Evolutionary conservation across 2,888 invertebrate genomes (phyloP).

Genomic region (Frankliniella fusca): DNA sequence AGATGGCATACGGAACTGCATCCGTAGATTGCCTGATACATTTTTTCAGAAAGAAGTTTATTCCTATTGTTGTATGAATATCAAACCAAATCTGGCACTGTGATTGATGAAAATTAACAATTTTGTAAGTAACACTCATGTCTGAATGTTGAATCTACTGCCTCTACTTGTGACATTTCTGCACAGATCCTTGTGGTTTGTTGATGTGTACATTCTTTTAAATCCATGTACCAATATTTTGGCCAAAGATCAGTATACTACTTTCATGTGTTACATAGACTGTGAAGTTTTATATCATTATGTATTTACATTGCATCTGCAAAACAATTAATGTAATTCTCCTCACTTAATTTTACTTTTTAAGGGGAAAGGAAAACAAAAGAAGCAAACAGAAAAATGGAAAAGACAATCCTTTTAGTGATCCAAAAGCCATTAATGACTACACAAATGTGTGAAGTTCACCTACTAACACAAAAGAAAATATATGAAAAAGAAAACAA

Average conservation of each 20-base stretch:
- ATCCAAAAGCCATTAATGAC: background rate
- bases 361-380: no score
- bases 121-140: background rate
- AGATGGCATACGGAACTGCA: background rate
- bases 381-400: no score
- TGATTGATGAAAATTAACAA: background rate
- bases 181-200: background rate
- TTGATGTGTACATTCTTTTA: background rate
- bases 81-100: background rate
- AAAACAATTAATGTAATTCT: background rate
- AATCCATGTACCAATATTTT: background rate
- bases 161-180: background rate
- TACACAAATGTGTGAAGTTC: background rate
- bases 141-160: background rate
- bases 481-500: background rate
- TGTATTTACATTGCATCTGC: background rate
- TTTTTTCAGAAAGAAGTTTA: background rate
- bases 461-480: background rate
- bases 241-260: slow-evolving; percentile 6
- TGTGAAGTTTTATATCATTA: background rate
- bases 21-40: no score
- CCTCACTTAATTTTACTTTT: background rate
- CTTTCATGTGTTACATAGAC: background rate
- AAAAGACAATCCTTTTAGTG: background rate
- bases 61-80: background rate